phyloP scores from a whole-genome alignment of 1,140 invertebrate species.

The Arctopsyche grandis region DNA sequence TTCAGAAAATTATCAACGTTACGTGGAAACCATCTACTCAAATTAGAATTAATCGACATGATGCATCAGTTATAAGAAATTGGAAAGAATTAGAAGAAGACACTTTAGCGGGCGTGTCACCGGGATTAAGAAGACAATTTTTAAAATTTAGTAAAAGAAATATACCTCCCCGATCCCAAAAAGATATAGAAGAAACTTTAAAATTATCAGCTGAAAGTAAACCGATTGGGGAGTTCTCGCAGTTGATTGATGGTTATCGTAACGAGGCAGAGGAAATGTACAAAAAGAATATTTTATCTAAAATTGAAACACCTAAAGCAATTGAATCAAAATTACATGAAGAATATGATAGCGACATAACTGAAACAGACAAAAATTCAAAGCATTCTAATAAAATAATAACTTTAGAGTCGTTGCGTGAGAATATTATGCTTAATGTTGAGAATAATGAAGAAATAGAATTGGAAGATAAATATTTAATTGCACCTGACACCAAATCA shows the following conservation, averaged over 20 bases:
- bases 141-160: slow-evolving; percentile 72
- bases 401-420: background rate
- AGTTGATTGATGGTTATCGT: slow-evolving; percentile 56
- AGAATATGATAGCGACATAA: too few relatives aligned
- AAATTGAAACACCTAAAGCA: slow-evolving; percentile 1
- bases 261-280: slow-evolving; percentile 4
- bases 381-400: slow-evolving; percentile 10
- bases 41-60: slow-evolving; percentile 70
- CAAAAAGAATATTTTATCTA: background rate
- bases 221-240: slow-evolving; percentile 60
- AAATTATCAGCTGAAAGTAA: slow-evolving; percentile 26
- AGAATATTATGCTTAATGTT: background rate
- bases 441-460: background rate
- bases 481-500: background rate
- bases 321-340: background rate
- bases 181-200: slow-evolving; percentile 56
- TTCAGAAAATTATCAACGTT: slow-evolving; percentile 71
- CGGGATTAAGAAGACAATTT: slow-evolving; percentile 69
- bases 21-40: slow-evolving; percentile 71
- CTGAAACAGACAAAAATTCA: background rate
- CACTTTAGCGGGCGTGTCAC: slow-evolving; percentile 63
- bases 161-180: slow-evolving; percentile 59
- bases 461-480: slow-evolving; percentile 1
- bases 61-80: slow-evolving; percentile 72
- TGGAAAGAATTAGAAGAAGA: slow-evolving; percentile 72